Base-by-base conservation (phyloP, 2,888 invertebrate genomes). In the Chymomyza fuscimana region DNA sequence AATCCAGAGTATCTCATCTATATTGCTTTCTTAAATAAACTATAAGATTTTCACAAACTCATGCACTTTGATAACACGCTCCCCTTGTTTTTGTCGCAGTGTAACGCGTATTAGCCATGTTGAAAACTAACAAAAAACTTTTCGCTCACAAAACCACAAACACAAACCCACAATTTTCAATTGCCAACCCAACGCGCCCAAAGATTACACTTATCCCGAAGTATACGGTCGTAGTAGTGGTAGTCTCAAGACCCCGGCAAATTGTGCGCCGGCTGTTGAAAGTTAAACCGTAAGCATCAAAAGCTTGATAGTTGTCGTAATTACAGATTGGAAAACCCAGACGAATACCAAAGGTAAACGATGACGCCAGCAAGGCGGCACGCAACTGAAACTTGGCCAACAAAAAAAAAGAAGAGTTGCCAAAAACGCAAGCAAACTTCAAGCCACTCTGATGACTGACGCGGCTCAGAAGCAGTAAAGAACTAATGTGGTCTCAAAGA, bases 281-380 rank as follows among this genome's bases (percentile, higher is more conserved):
- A 80, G 77, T 80, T 79, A 81, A 84, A 78, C 81, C 76, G 72
- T 67, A 74, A 80, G 74, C 72, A 81, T 74, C 76, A 77, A 78
- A 77, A 78, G 76, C 67, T 60, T 46, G 40, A 62, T 74, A 65
- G 74, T 71, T 68, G 40, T 76, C 72, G 75, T 82, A 87, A 87
- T 86, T 85, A 86, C 81, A 78, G 76, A 77, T 80, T 80, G 77
- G 72, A 74, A 72, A 81, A 70, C 76, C 56, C 73, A 80, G 80
- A 82, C 77, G 79, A 83, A 79, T 76, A 19, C 76, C 78, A 81
- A 83, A 82, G 73, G 82, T 80, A 84, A 83, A 82, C 83, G 81
- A 70, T 70, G 40, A 46, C 40, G 69, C 64, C 69, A 70, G 66
- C 63, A 67, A 60, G 67, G 16, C 70, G 64, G 65, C 65, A 67